phyloP scores from a whole-genome alignment of 2,797 vertebrate species.

The Coendou prehensilis region DNA sequence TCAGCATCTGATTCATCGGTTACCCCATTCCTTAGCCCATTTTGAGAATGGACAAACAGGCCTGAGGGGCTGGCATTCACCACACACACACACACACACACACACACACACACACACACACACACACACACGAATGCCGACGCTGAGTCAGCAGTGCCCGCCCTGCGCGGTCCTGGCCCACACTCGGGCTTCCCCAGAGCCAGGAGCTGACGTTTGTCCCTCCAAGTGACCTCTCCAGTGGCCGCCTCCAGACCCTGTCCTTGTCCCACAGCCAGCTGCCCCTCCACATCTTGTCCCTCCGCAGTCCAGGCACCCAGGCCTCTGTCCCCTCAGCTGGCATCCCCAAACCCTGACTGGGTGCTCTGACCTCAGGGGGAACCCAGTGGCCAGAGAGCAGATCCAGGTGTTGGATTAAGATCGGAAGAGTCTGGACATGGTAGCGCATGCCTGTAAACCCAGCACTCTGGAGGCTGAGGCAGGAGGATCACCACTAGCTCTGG shows the following conservation, averaged over 20 bases:
- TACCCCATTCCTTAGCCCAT: background rate
- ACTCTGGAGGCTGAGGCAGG: background rate
- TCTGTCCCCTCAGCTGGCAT: background rate
- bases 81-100: background rate
- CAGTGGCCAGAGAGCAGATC: background rate
- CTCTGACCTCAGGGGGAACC: background rate
- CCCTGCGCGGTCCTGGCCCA: background rate
- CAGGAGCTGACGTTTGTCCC: background rate
- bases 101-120: accelerated
- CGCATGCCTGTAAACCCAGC: background rate
- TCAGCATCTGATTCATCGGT: background rate
- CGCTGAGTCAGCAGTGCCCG: background rate
- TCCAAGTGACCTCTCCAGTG: background rate
- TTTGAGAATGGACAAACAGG: background rate
- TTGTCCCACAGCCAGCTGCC: background rate
- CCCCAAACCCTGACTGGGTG: background rate
- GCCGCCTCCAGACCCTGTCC: background rate
- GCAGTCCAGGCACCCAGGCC: background rate
- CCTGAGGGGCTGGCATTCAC: background rate
- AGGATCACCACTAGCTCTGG: no score
- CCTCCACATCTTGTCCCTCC: no score
- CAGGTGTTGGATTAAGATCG: background rate
- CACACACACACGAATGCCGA: background rate
- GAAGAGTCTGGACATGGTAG: background rate
- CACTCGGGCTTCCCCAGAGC: background rate